phyloP scores from a whole-genome alignment of 2,888 invertebrate genomes.

The Cosmia pyralina region DNA sequence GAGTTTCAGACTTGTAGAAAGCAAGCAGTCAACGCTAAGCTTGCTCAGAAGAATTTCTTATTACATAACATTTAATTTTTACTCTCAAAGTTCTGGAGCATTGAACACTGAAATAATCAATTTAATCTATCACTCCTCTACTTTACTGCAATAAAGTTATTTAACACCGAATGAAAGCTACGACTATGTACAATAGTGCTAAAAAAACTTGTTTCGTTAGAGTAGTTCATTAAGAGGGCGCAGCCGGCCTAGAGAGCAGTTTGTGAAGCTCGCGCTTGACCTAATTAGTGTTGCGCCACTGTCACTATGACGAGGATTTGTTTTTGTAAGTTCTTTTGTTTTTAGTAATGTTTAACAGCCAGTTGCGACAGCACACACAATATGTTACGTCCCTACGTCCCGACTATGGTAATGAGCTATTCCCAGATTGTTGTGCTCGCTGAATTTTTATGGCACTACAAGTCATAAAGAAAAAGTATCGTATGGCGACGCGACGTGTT shows the following conservation, averaged over 20 bases:
- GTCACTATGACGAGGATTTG: constrained; percentile 79
- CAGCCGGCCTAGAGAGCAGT: constrained; percentile 78
- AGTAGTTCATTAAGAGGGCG: constrained; percentile 85
- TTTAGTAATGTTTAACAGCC: constrained; percentile 67
- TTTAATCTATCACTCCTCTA: constrained; percentile 31
- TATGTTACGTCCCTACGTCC: constrained; percentile 62
- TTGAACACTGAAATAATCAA: background rate
- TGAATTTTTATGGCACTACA: constrained; percentile 59
- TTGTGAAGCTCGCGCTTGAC: constrained; percentile 83
- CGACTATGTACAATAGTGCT: constrained; percentile 73
- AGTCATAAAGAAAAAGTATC: constrained; percentile 59
- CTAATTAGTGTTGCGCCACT: constrained; percentile 82
- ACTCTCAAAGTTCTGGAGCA: background rate
- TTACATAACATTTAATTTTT: background rate
- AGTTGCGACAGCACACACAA: constrained; percentile 58
- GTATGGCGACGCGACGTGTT: constrained; percentile 33
- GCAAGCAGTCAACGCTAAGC: background rate
- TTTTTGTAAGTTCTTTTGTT: constrained; percentile 78
- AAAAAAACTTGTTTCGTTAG: constrained; percentile 84
- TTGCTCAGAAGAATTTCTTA: background rate
- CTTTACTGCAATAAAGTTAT: constrained; percentile 32
- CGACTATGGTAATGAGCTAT: constrained; percentile 63
- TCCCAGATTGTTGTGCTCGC: constrained; percentile 55
- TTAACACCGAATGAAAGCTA: constrained; percentile 55
- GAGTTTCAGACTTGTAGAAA: background rate